These are phyloP conservation scores for Drosophila bocqueti DNA, from an alignment of 1,140 invertebrate genomes.

Conservation along the genomic window DNA sequence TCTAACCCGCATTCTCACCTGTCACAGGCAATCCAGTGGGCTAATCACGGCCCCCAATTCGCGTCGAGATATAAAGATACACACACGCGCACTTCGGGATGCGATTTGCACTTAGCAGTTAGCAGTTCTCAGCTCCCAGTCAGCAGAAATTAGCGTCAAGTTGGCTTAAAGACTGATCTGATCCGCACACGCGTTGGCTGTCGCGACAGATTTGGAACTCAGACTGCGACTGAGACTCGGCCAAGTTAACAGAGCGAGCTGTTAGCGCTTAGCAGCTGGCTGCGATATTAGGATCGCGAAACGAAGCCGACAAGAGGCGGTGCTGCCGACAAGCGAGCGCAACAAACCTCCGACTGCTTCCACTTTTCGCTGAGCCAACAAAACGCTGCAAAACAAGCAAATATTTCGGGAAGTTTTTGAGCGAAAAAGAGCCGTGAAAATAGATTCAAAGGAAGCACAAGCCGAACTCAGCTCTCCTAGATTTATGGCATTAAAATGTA, in stretches of 20 bases:
- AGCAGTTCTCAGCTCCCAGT: conserved; percentile 27
- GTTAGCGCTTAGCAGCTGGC: conserved; percentile 11
- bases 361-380: conserved; percentile 67
- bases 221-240: conserved; percentile 57
- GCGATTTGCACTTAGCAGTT: conserved; percentile 4
- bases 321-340: conserved; percentile 20
- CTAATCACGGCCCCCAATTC: conserved; percentile 20
- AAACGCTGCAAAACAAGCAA: conserved; percentile 44
- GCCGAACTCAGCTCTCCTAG: not conserved
- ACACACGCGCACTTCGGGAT: conserved; percentile 21
- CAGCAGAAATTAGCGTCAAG: conserved; percentile 62
- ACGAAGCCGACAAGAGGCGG: conserved; percentile 30
- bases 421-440: conserved; percentile 22
- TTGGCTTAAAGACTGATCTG: conserved; percentile 34
- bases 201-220: conserved; percentile 75
- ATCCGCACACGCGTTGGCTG: conserved; percentile 75
- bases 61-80: conserved; percentile 11
- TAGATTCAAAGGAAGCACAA: conserved; percentile 12
- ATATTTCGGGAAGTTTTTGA: conserved; percentile 34
- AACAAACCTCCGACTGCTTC: conserved; percentile 38
- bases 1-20: conserved; percentile 28
- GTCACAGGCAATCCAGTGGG: conserved; percentile 26
- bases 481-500: not conserved
- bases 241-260: conserved; percentile 24
- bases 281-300: conserved; percentile 43